A percentile compares a stretch with the other conserved stretches of the same genome.
phyloP scores from a whole-genome alignment of 2,113 vertebrate genomes.

The Anguilla japonica region DNA sequence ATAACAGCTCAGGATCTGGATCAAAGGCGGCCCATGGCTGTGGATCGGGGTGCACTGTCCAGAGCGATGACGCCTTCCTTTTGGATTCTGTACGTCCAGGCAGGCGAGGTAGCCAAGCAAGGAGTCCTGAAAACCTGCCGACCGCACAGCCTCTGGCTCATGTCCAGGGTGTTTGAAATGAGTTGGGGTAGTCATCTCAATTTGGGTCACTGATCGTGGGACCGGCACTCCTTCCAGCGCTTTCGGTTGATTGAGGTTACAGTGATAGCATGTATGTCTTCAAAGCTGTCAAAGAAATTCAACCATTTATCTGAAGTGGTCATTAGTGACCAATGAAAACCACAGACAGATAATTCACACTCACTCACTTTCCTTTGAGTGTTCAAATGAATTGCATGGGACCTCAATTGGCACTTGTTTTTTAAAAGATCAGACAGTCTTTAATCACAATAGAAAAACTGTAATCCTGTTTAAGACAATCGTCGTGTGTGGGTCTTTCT shows the following conservation, averaged over 20 bases:
- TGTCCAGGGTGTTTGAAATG: neutral
- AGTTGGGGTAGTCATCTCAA: neutral
- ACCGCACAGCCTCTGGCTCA: neutral
- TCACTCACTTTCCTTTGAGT: neutral
- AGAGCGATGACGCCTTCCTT: neutral
- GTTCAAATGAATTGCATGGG: neutral
- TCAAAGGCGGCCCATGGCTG: neutral
- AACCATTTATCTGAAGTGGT: neutral
- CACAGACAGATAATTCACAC: neutral
- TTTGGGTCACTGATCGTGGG: neutral
- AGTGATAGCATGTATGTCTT: neutral
- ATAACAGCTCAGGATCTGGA: neutral
- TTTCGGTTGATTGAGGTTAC: neutral
- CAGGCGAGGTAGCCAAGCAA: constrained; percentile 16
- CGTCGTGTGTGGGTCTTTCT: neutral
- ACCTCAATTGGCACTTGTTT: neutral
- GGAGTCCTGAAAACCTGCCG: neutral
- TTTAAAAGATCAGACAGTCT: neutral
- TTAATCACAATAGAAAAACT: neutral
- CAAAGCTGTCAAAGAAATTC: neutral
- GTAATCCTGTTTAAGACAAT: neutral
- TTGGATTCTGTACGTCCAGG: neutral
- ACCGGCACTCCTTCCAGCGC: neutral
- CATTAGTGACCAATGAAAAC: neutral
- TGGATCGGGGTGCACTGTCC: neutral